Base-by-base conservation (phyloP, 2,888 invertebrate species). In the Netelia melanura region DNA sequence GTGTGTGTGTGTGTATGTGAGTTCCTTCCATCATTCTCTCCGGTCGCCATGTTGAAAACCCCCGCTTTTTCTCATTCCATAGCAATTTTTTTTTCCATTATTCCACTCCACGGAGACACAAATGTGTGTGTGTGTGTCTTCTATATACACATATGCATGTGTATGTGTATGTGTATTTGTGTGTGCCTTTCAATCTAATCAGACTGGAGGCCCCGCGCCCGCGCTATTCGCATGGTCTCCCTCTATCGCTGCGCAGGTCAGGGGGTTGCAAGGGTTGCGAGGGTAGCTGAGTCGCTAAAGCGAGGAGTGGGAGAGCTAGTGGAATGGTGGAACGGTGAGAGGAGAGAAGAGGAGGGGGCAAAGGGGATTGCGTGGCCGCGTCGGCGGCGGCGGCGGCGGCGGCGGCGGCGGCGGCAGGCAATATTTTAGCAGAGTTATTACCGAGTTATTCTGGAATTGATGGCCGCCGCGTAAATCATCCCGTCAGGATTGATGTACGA, bases 401-500 rank as follows among this genome's bases (percentile, higher is more conserved):
- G 81, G 71, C 85, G 85, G 76, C 81, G 86, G 85, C 86, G 85
- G 87, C 89, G 87, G 85, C 80, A 78, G 86, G 89, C 88, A 88
- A 88, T 89, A 89, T 89, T 89, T 89, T 89, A 90, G 90, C 87
- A 84, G 86, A 91, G 91, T 91, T 91, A 91, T 91, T 91, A 91
- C 91, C 91, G 89, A 91, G 91, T 91, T 91, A 91, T 91, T 91
- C 90, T 89, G 90, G 90, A 91, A 91, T 91, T 91, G 91, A 91
- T 91, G 91, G 91, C 90, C 88, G 89, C 88, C 90, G 88, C 90
- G 91, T 91, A 91, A 91, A 91, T 91, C 91, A 91, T 91, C 88
- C 90, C 90, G 90, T 89, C 90, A 89, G 89, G 88, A 91, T 90
- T 90, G 91, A 91, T 91, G 91, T 90, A 90, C 89, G 90, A 86